A percentile compares a stretch with the other conserved stretches of the same genome.
Conservation (phyloP, 2,888 invertebrate species). For the Epinotia nisella region DNA sequence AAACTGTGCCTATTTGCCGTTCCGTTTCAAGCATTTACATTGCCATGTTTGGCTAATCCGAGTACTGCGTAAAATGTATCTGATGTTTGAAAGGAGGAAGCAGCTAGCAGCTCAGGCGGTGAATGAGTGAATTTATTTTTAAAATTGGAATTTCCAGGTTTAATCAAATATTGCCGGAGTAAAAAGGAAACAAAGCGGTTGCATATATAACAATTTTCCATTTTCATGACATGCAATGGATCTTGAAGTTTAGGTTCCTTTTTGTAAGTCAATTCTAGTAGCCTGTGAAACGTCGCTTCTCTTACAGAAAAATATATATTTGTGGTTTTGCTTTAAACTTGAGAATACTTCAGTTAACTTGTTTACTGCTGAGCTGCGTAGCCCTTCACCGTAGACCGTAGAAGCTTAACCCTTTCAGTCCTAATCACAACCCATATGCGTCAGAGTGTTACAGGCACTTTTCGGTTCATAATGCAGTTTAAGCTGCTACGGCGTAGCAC, state of each 20-base stretch:
- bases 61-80: slow-evolving; percentile 30
- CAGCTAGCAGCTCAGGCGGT: slow-evolving; percentile 1
- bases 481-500: too few species aligned
- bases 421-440: too few species aligned
- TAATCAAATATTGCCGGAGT: not conserved
- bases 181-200: not conserved
- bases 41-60: slow-evolving; percentile 39
- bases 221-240: not conserved
- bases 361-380: too few species aligned
- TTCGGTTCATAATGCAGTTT: too few species aligned
- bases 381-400: too few species aligned
- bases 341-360: too few species aligned
- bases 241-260: not conserved
- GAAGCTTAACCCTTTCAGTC: too few species aligned
- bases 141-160: not conserved
- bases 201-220: not conserved
- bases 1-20: slow-evolving; percentile 36
- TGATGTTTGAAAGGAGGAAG: slow-evolving; percentile 22
- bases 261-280: not conserved
- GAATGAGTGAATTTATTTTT: slow-evolving; percentile 10
- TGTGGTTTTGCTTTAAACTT: too few species aligned
- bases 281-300: too few species aligned
- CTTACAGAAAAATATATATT: too few species aligned
- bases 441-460: too few species aligned
- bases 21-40: slow-evolving; percentile 46